phyloP scores from a whole-genome alignment of 2,113 vertebrate species.

The Callorhinus ursinus region DNA sequence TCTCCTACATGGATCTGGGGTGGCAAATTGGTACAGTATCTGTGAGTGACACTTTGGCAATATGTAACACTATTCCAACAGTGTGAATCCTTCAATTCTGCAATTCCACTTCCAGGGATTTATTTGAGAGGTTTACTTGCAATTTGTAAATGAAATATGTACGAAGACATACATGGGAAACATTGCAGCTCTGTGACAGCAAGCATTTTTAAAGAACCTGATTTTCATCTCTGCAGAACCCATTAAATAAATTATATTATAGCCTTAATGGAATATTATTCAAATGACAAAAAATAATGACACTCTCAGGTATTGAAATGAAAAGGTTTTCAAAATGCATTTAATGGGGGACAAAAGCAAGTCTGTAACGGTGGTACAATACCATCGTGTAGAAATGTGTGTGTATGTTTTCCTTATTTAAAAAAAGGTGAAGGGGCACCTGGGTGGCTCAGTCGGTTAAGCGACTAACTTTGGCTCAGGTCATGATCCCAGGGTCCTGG shows the following conservation, averaged over 20 bases:
- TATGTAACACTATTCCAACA: neutral
- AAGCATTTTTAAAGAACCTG: neutral
- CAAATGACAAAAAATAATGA: neutral
- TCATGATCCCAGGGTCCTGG: no score
- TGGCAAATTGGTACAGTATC: neutral
- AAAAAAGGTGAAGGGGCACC: neutral
- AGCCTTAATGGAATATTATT: neutral
- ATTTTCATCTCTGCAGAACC: neutral
- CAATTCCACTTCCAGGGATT: neutral
- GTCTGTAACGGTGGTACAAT: neutral
- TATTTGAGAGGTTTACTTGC: neutral
- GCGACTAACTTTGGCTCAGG: no score
- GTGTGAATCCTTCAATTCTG: neutral
- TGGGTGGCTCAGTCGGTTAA: no score
- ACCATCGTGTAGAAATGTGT: neutral
- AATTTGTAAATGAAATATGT: neutral
- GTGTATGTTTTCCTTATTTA: neutral
- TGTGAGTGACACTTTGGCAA: neutral
- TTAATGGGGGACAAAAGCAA: neutral
- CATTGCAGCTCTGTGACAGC: neutral
- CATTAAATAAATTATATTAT: neutral
- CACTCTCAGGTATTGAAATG: neutral
- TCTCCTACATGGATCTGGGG: neutral
- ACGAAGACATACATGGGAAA: neutral
- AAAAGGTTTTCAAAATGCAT: neutral